phyloP scores from a whole-genome alignment of 2,888 invertebrate genomes.

The Pyrocoelia pectoralis region DNA sequence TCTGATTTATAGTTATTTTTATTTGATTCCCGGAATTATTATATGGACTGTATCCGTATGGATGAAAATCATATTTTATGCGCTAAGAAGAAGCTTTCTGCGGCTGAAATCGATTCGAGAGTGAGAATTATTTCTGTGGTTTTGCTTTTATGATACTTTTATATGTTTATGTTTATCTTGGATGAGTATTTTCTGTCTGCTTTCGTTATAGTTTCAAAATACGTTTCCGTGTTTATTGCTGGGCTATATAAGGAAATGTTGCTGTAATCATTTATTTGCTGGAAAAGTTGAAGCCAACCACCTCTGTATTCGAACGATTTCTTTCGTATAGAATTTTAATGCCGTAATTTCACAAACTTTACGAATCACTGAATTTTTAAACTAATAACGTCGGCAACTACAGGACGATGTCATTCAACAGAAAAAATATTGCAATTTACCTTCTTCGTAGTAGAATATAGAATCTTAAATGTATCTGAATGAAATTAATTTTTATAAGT shows the following conservation, averaged over 20 bases:
- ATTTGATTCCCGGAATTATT: conserved; percentile 63
- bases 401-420: no score
- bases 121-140: conserved; percentile 55
- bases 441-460: no score
- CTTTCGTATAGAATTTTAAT: not conserved
- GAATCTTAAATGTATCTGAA: no score
- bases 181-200: conserved; percentile 24
- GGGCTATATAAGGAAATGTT: conserved; percentile 18
- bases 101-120: conserved; percentile 52
- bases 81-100: conserved; percentile 50
- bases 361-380: not conserved
- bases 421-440: no score
- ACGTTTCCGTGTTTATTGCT: conserved; percentile 19
- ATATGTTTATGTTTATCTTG: conserved; percentile 50
- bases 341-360: not conserved
- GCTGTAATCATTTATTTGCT: conserved; percentile 16
- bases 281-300: not conserved
- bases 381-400: no score
- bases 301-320: not conserved
- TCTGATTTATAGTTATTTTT: conserved; percentile 62
- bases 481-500: no score
- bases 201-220: conserved; percentile 18
- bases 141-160: conserved; percentile 52
- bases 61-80: conserved; percentile 62
- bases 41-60: conserved; percentile 64